A percentile compares a stretch with the other conserved stretches of the same genome.
Evolutionary conservation across 2,113 vertebrate species (phyloP).

Genomic region (Antennarius striatus): DNA sequence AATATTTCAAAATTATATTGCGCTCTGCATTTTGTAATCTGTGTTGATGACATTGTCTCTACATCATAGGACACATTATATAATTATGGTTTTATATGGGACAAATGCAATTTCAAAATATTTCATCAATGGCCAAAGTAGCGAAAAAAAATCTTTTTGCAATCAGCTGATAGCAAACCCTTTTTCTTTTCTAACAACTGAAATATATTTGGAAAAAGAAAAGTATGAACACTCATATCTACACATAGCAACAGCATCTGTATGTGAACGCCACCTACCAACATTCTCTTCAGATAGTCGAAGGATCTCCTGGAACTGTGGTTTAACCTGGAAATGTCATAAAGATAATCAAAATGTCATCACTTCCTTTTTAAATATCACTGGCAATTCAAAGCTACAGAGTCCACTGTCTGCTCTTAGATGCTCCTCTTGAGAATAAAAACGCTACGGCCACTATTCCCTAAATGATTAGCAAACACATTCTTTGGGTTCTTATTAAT

Average conservation of each 20-base stretch:
- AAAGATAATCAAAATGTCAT: slow-evolving; percentile 1
- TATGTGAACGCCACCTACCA: slow-evolving; percentile 79
- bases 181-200: slow-evolving; percentile 44
- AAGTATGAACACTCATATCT: slow-evolving; percentile 21
- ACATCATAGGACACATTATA: slow-evolving; percentile 6
- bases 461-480: too few relatives aligned
- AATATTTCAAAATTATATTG: not conserved
- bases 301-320: slow-evolving; percentile 98
- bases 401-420: too few relatives aligned
- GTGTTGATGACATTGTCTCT: not conserved
- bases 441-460: too few relatives aligned
- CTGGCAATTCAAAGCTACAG: too few relatives aligned
- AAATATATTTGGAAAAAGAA: slow-evolving; percentile 54
- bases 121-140: slow-evolving; percentile 52
- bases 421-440: too few relatives aligned
- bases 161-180: slow-evolving; percentile 52
- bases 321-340: slow-evolving; percentile 86
- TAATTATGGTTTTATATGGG: slow-evolving; percentile 24
- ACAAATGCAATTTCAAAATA: not conserved
- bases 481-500: too few relatives aligned
- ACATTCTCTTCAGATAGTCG: slow-evolving; percentile 97
- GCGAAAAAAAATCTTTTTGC: slow-evolving; percentile 58
- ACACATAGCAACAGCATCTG: slow-evolving; percentile 41
- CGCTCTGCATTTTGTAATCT: not conserved
- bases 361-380: not conserved